Conservation (phyloP, 2,113 vertebrate genomes). For the Apus apus region DNA sequence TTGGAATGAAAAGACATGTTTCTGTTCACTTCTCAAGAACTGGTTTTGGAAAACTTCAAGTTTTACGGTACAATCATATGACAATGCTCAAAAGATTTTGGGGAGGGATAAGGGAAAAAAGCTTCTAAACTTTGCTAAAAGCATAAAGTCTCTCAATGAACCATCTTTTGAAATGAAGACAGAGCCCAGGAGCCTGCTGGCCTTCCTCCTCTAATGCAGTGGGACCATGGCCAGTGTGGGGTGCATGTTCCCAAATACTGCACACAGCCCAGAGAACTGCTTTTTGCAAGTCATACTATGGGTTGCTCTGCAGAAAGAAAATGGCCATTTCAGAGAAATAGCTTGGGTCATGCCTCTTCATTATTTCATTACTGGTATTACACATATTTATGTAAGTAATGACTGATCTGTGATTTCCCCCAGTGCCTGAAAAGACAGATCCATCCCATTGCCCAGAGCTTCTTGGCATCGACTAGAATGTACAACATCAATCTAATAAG, state of each 20-base stretch:
- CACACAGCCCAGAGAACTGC: neutral
- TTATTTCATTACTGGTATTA: neutral
- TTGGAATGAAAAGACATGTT: constrained; percentile 27
- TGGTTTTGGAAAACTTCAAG: constrained; percentile 10
- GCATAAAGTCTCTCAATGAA: neutral
- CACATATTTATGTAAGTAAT: neutral
- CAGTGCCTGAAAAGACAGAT: neutral
- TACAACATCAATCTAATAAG: neutral
- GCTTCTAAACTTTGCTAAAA: neutral
- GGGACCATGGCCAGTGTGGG: neutral
- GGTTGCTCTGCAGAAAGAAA: neutral
- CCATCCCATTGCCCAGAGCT: neutral
- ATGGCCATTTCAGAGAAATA: neutral
- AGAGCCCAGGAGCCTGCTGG: neutral
- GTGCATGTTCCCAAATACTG: neutral
- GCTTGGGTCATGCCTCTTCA: neutral
- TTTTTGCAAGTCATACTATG: neutral
- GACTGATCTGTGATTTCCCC: neutral
- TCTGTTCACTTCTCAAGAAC: constrained; percentile 5
- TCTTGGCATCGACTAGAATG: neutral
- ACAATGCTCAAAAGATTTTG: constrained; percentile 20
- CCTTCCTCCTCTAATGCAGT: neutral
- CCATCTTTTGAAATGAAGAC: neutral
- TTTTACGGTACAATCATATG: constrained; percentile 1
- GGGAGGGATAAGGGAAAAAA: constrained; percentile 4